These are phyloP conservation scores for Esox masquinongy DNA, from an alignment of 2,797 vertebrate genomes.

Conservation along the genomic window DNA sequence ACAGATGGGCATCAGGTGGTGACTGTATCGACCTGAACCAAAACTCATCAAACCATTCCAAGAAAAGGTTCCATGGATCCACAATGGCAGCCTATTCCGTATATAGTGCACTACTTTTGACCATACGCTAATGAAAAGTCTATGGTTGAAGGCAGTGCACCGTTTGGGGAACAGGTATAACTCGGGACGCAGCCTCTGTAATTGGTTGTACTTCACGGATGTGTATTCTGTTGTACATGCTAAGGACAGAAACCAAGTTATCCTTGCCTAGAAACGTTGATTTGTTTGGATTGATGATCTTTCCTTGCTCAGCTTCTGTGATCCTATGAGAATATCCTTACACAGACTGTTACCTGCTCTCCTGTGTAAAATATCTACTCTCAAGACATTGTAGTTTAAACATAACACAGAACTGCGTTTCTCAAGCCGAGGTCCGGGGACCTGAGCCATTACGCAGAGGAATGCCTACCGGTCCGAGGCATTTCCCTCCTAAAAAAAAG, in stretches of 20 bases:
- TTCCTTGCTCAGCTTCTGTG: neutral
- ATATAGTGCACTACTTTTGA: neutral
- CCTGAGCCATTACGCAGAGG: too few species aligned
- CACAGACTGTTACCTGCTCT: neutral
- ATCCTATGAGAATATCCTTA: neutral
- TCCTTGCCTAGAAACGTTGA: neutral
- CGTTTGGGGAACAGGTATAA: neutral
- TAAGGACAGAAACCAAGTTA: conserved; percentile 19
- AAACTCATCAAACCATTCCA: conserved; percentile 68
- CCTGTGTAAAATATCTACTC: neutral
- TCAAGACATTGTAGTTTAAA: neutral
- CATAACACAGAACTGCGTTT: too few species aligned
- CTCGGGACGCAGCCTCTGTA: neutral
- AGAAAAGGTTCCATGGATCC: conserved; percentile 60
- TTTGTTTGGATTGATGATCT: neutral
- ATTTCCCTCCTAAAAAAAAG: too few species aligned
- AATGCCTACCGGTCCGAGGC: too few species aligned
- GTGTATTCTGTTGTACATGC: conserved; percentile 45
- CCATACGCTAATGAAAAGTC: neutral
- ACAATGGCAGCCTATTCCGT: conserved; percentile 22
- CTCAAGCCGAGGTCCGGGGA: too few species aligned
- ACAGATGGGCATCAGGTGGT: conserved; percentile 54
- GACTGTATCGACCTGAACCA: conserved; percentile 57
- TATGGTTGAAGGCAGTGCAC: neutral
- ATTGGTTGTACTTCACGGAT: conserved; percentile 43